Percentiles rank a stretch among this genome's conserved stretches.
Evolutionary conservation across 2,113 vertebrate genomes (phyloP).

Genomic region (Hippocampus comes): DNA sequence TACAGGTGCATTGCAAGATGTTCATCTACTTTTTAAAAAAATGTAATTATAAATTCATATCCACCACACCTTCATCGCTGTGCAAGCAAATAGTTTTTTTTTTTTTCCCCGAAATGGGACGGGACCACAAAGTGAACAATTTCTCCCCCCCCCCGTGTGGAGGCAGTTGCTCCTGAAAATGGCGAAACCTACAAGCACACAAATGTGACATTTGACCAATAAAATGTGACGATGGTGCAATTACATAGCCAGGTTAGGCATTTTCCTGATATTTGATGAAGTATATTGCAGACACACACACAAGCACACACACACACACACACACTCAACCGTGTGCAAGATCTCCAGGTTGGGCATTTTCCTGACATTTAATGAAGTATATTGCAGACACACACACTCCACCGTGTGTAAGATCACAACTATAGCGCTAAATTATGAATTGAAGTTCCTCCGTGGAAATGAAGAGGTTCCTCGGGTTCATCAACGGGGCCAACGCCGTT

Average conservation of each 20-base stretch:
- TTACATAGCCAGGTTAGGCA: not conserved
- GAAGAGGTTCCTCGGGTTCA: constrained; percentile 49
- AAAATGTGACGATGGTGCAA: not conserved
- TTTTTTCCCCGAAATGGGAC: too few species aligned
- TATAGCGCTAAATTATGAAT: constrained; percentile 12
- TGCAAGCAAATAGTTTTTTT: too few species aligned
- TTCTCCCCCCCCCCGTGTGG: too few species aligned
- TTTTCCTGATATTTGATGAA: constrained; percentile 7
- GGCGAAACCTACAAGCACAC: not conserved
- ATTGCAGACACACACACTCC: not conserved
- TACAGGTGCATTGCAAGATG: too few species aligned
- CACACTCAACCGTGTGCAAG: constrained; percentile 1
- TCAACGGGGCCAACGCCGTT: constrained; percentile 43
- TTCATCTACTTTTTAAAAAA: too few species aligned
- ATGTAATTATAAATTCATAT: too few species aligned
- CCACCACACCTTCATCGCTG: too few species aligned
- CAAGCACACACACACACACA: not conserved
- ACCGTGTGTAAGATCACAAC: constrained; percentile 18
- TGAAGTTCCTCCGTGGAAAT: constrained; percentile 39
- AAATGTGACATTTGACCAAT: not conserved
- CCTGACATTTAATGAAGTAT: not conserved
- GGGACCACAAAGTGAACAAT: too few species aligned
- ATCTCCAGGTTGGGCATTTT: constrained; percentile 4
- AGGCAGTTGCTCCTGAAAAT: not conserved
- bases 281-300: not conserved